Base-by-base conservation (phyloP, 1,140 invertebrate species). In the Drosophila arawakana region DNA sequence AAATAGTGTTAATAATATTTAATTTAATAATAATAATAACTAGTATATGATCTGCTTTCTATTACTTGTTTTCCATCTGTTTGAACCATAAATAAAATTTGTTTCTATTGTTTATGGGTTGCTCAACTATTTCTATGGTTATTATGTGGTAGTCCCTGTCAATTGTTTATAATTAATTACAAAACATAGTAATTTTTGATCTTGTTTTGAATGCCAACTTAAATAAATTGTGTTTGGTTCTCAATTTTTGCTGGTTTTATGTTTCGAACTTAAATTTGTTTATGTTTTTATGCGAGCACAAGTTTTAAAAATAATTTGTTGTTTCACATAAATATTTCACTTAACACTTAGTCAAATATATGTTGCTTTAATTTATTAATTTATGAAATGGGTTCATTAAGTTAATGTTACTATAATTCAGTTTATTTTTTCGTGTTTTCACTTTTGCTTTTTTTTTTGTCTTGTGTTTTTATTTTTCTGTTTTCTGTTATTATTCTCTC, bases 71-170 rank as follows among this genome's bases (percentile, higher is more conserved):
- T 21, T 15, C 15, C 15, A 15, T 15, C 18, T 21, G 18, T 21
- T 21, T 21, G 18, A 21, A 21, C 18, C 18, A 21, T 21, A 84
- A 84, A 74, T 82, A 78, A 73, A 81, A 81, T 84, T 76, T 84
- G 63, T 71, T 80, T 76, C 80, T 89, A 83, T 89, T 84, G 80
- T 77, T 68, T 34, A 50, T 39, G 4, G 63, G 80, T 73, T 60
- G 76, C 68, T 84, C 70, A 80, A 74, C 88, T 89, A 78, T 81
- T 81, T 89, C 74, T 89, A 81, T 89, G 60, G 60, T 78, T 75
- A 91, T 90, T 90, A 84, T 69, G 63, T 84, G 78, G 80, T 91
- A 91, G 78, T 91, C 89, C 88, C 90, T 91, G 85, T 83, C 89
- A 90, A 84, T 90, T 78, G 85, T 90, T 90, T 34, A 88, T 89